A percentile compares a stretch with the other conserved stretches of the same genome.
Evolutionary conservation across 2,113 vertebrate species (phyloP).

Genomic region (Engraulis encrasicolus): DNA sequence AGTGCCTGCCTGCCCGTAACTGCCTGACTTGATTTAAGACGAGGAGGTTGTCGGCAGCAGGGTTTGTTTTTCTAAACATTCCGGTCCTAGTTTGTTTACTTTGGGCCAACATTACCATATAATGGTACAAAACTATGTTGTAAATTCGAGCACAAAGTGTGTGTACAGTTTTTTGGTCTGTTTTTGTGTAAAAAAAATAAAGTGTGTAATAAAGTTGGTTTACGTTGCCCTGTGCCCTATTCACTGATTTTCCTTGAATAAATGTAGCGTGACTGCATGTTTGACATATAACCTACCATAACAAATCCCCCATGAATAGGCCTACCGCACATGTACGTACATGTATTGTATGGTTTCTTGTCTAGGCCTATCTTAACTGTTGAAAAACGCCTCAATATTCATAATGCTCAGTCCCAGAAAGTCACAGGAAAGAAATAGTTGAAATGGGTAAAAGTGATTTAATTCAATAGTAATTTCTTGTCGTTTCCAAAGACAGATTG

Average conservation of each 20-base stretch:
- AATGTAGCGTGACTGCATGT: background rate
- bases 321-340: too few species aligned
- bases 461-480: too few species aligned
- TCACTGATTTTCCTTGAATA: background rate
- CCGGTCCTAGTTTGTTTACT: too few species aligned
- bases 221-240: background rate
- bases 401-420: background rate
- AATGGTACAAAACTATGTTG: background rate
- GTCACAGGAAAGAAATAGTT: background rate
- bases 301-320: background rate
- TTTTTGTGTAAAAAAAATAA: background rate
- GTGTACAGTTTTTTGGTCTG: background rate
- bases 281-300: background rate
- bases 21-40: background rate
- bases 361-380: background rate
- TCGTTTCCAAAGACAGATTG: too few species aligned
- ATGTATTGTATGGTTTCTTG: background rate
- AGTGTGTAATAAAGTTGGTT: background rate
- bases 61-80: background rate
- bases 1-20: too few species aligned
- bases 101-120: background rate
- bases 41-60: too few species aligned
- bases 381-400: background rate
- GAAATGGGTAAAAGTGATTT: background rate
- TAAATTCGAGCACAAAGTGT: background rate